These are phyloP conservation scores for Arvicanthis niloticus DNA, from an alignment of 2,113 vertebrate genomes.

Conservation along the genomic window DNA sequence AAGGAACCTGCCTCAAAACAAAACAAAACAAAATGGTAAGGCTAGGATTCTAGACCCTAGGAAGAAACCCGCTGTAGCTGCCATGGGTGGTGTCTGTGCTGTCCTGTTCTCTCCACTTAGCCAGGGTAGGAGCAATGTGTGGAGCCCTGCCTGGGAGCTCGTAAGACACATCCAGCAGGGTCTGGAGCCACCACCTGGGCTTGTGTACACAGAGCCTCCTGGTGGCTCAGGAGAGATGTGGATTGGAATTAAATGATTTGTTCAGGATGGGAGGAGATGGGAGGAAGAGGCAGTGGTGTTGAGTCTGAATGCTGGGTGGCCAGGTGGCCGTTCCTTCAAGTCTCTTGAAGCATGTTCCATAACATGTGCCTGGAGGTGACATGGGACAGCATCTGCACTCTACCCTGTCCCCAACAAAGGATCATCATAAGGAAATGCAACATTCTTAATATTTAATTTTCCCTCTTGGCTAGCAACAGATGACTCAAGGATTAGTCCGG, in stretches of 20 bases:
- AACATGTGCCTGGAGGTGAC: neutral
- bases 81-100: rapidly evolving
- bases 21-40: neutral
- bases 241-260: slow-evolving; percentile 58
- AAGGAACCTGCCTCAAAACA: neutral
- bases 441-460: slow-evolving; percentile 87
- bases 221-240: neutral
- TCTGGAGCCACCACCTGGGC: neutral
- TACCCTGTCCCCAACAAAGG: slow-evolving; percentile 77
- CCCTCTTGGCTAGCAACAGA: slow-evolving; percentile 84
- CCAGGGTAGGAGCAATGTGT: rapidly evolving
- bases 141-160: neutral
- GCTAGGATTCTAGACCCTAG: neutral
- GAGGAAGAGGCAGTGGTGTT: neutral
- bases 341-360: rapidly evolving
- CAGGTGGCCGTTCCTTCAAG: neutral
- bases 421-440: slow-evolving; percentile 81
- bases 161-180: neutral
- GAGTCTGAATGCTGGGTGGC: neutral
- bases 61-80: neutral
- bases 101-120: neutral
- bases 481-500: slow-evolving; percentile 82
- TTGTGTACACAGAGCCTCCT: slow-evolving; percentile 14
- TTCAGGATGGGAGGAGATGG: neutral
- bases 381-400: neutral